These are phyloP conservation scores for Pristionchus mayeri DNA, from an alignment of 2,888 invertebrate genomes.

Conservation along the genomic window DNA sequence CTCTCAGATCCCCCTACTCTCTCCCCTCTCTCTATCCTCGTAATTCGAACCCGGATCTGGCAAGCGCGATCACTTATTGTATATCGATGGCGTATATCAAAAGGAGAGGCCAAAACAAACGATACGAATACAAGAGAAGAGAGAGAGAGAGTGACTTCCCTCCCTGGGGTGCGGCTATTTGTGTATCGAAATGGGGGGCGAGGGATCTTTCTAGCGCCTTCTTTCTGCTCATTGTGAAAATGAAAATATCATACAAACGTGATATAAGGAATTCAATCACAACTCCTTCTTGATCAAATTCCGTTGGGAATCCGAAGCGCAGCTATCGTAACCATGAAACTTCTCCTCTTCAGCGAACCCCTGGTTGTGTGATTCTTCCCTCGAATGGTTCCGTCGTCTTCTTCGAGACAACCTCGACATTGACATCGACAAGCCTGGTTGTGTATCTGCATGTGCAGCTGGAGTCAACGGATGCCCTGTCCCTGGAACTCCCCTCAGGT, in stretches of 20 bases:
- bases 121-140: not conserved
- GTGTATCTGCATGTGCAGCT: constrained; percentile 69
- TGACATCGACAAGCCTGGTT: constrained; percentile 71
- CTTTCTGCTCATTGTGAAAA: too few relatives aligned
- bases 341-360: constrained; percentile 70
- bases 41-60: constrained; percentile 24
- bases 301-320: too few relatives aligned
- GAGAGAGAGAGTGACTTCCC: not conserved
- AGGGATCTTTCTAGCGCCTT: not conserved
- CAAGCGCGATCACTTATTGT: constrained; percentile 23
- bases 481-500: constrained; percentile 71
- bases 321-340: too few relatives aligned
- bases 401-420: constrained; percentile 74
- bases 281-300: too few relatives aligned
- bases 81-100: constrained; percentile 17
- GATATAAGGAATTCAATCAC: too few relatives aligned
- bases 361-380: constrained; percentile 74
- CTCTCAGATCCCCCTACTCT: not conserved
- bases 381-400: constrained; percentile 75
- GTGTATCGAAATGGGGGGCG: not conserved
- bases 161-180: not conserved
- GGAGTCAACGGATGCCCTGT: constrained; percentile 72
- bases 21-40: not conserved
- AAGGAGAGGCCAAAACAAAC: constrained; percentile 34
- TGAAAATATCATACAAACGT: too few relatives aligned